These are phyloP conservation scores for Axis porcinus DNA, from an alignment of 2,113 vertebrate species.

Conservation along the genomic window DNA sequence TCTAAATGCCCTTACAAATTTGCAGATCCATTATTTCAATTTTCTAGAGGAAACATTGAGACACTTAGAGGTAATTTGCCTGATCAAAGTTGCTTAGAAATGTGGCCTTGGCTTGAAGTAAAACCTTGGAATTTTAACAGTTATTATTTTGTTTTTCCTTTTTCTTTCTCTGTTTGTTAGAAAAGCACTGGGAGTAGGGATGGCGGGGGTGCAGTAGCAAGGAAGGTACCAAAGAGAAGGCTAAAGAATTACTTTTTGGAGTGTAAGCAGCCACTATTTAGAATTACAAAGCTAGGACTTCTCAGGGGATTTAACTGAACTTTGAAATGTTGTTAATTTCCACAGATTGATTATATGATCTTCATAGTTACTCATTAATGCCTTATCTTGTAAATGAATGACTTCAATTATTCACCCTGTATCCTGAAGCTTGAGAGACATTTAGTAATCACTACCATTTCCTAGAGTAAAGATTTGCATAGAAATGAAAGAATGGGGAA, in stretches of 20 bases:
- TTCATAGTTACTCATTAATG: slow-evolving; percentile 18
- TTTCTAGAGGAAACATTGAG: slow-evolving; percentile 64
- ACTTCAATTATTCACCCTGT: neutral
- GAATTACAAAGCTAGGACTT: slow-evolving; percentile 10
- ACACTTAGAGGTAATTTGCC: slow-evolving; percentile 66
- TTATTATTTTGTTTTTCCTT: slow-evolving; percentile 52
- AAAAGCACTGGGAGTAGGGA: neutral
- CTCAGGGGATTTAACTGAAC: slow-evolving; percentile 8
- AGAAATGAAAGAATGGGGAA: neutral
- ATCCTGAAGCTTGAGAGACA: neutral
- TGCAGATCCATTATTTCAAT: slow-evolving; percentile 59
- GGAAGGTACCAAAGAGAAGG: neutral
- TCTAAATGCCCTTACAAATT: slow-evolving; percentile 40
- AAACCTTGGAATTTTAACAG: slow-evolving; percentile 62
- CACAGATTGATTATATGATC: neutral
- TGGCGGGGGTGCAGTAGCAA: neutral
- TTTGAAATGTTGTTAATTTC: slow-evolving; percentile 31
- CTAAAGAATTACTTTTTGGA: neutral
- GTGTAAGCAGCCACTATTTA: neutral
- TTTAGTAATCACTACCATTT: neutral
- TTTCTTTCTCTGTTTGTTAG: slow-evolving; percentile 39
- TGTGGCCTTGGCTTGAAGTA: slow-evolving; percentile 56
- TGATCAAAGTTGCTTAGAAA: slow-evolving; percentile 70
- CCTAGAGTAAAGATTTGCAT: neutral
- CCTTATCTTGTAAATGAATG: slow-evolving; percentile 16